Evolutionary conservation across 2,113 vertebrate species (phyloP).

Genomic region (Lethenteron reissneri): DNA sequence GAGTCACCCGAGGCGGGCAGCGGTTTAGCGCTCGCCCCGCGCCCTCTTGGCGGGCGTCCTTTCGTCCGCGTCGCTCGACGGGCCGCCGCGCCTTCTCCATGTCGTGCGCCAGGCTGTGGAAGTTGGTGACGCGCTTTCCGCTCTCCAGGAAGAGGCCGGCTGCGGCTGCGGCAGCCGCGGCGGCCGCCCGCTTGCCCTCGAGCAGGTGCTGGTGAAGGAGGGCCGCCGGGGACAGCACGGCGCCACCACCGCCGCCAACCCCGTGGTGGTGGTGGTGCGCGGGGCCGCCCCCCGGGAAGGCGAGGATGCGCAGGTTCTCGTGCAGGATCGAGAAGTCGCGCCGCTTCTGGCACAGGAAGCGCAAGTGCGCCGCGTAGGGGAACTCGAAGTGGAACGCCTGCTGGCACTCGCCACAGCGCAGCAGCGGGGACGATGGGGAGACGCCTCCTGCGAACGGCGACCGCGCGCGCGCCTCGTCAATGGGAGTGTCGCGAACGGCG

Average conservation of each 20-base stretch:
- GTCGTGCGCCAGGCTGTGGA: conserved; percentile 40
- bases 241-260: too few relatives aligned
- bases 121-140: conserved; percentile 27
- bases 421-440: too few relatives aligned
- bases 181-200: too few relatives aligned
- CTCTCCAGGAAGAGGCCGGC: conserved; percentile 8
- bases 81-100: conserved; percentile 26
- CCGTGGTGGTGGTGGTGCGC: background rate
- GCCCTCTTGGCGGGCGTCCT: background rate
- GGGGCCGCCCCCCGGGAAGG: background rate
- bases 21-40: too few relatives aligned
- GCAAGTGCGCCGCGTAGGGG: conserved; percentile 32
- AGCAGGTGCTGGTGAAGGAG: too few relatives aligned
- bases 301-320: conserved; percentile 2
- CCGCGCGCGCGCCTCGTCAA: too few relatives aligned
- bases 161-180: background rate
- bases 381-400: conserved; percentile 28
- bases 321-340: background rate
- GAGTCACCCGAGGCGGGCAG: too few relatives aligned
- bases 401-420: conserved; percentile 24
- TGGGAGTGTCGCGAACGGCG: too few relatives aligned
- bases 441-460: too few relatives aligned
- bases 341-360: conserved; percentile 29
- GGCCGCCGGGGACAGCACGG: too few relatives aligned
- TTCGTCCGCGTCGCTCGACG: conserved; percentile 19